Conservation (phyloP, 2,797 vertebrate species). For the Manis pentadactyla region DNA sequence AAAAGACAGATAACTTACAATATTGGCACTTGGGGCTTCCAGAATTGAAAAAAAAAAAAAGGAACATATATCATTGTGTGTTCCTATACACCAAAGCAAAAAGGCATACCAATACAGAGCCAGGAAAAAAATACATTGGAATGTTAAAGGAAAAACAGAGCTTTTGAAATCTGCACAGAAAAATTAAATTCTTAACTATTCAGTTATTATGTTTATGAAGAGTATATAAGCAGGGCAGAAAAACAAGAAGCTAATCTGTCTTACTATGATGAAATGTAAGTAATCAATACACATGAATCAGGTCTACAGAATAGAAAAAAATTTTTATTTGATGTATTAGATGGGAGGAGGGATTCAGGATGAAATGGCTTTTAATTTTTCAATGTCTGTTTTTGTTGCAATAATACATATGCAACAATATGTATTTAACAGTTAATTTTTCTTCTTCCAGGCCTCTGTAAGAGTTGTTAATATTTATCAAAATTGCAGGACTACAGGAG, state of each 20-base stretch:
- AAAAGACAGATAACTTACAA: constrained; percentile 22
- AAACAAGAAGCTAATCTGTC: neutral
- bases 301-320: neutral
- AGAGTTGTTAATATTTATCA: neutral
- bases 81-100: neutral
- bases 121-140: neutral
- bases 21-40: neutral
- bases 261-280: neutral
- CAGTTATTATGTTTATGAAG: neutral
- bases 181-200: constrained; percentile 15
- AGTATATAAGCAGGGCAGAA: neutral
- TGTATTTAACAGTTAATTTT: constrained; percentile 23
- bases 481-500: neutral
- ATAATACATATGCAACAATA: constrained; percentile 14
- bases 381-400: constrained; percentile 26
- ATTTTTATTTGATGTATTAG: neutral
- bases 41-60: neutral
- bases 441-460: neutral
- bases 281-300: neutral
- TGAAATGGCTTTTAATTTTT: constrained; percentile 22
- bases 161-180: constrained; percentile 23
- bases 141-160: neutral
- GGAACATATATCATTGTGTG: neutral
- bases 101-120: neutral
- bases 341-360: neutral